These are phyloP conservation scores for Prosopocoilus inquinatus DNA, from an alignment of 2,888 invertebrate genomes.

Conservation along the genomic window DNA sequence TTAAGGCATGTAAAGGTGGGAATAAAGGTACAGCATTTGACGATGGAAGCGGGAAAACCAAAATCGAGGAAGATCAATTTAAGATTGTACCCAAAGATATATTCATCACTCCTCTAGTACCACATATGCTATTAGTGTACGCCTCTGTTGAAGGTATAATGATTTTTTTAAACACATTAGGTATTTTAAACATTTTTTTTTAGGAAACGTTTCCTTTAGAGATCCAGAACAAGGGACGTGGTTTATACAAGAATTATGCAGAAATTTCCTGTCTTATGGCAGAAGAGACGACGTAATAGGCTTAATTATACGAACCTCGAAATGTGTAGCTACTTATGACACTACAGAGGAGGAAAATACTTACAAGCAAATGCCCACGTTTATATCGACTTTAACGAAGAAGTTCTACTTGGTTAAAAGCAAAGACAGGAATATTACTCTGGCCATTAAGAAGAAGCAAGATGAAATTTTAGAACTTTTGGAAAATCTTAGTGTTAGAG, in stretches of 20 bases:
- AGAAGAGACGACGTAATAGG: conserved; percentile 42
- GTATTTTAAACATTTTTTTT: conserved; percentile 2
- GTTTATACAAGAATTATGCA: conserved; percentile 47
- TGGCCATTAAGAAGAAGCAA: neutral
- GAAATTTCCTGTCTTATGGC: conserved; percentile 39
- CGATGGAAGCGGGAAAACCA: no score
- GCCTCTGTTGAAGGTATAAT: no score
- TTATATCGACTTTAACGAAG: conserved; percentile 15
- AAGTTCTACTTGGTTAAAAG: conserved; percentile 14
- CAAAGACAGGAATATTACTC: conserved; percentile 6
- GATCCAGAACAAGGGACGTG: conserved; percentile 38
- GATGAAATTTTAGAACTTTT: neutral
- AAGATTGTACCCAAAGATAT: no score
- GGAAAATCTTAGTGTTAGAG: neutral
- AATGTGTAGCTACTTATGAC: conserved; percentile 38
- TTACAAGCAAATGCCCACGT: conserved; percentile 16
- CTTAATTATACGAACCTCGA: conserved; percentile 39
- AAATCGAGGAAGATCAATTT: no score
- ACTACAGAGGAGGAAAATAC: neutral
- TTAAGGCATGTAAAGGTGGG: no score
- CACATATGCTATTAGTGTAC: no score
- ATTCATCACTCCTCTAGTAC: no score
- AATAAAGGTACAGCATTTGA: no score
- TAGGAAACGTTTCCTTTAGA: conserved; percentile 37
- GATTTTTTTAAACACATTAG: no score